Conservation (phyloP, 1,140 invertebrate species). For the Chironomus striatipennis region DNA sequence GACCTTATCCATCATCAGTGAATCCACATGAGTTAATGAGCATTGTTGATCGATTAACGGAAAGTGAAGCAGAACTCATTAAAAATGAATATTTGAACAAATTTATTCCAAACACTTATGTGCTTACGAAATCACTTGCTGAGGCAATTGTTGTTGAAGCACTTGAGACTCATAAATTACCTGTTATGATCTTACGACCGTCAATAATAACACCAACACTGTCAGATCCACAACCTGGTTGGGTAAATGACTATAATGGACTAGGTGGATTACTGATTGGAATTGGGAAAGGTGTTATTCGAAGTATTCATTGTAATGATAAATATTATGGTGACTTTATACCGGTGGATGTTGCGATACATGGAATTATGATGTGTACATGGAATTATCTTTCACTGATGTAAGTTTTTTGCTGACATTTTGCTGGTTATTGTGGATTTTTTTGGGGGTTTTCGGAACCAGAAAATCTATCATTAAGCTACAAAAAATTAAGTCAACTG, state of each 20-base stretch:
- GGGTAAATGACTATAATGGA: constrained; percentile 93
- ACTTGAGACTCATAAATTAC: constrained; percentile 56
- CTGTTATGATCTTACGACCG: constrained; percentile 78
- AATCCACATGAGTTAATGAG: constrained; percentile 85
- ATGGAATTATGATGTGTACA: constrained; percentile 61
- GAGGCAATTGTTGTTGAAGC: constrained; percentile 72
- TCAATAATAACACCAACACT: constrained; percentile 79
- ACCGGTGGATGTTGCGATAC: constrained; percentile 67
- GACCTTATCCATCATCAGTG: constrained; percentile 73
- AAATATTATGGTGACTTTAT: constrained; percentile 55
- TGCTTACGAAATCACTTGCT: constrained; percentile 81
- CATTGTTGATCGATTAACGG: constrained; percentile 77
- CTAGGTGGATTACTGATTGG: constrained; percentile 61
- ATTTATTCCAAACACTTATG: constrained; percentile 83
- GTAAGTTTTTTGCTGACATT: constrained; percentile 30
- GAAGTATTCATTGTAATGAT: constrained; percentile 53
- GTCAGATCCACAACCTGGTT: constrained; percentile 73
- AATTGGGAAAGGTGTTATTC: constrained; percentile 62
- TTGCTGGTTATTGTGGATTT: too few relatives aligned
- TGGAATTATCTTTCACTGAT: constrained; percentile 51
- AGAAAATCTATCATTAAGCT: too few relatives aligned
- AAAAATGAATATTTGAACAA: constrained; percentile 49
- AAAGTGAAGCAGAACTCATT: constrained; percentile 55
- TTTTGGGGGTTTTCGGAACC: too few relatives aligned
- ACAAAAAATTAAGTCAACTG: constrained; percentile 43